Evolutionary conservation across 92 coral and sea anemone genomes (phyloP).

Genomic region (Muricea muricata): DNA sequence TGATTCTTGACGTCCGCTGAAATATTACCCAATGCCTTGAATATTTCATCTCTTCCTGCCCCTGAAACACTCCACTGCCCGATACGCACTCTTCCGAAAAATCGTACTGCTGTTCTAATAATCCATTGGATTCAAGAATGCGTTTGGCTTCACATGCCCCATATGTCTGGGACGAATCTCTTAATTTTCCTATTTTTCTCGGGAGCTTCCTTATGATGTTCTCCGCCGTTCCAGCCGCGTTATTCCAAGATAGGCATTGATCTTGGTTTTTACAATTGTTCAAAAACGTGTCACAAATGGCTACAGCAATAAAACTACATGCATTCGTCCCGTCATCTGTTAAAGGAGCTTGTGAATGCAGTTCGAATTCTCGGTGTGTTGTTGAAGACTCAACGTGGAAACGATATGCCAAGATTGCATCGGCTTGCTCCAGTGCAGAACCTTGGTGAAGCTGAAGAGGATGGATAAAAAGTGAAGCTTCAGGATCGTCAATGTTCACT

Average conservation of each 20-base stretch:
- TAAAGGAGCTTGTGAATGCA: not conserved
- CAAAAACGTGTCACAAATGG: not conserved
- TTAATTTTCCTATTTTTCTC: not conserved
- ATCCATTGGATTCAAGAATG: not conserved
- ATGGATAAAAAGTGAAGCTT: not conserved
- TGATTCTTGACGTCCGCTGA: not conserved
- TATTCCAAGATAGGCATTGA: not conserved
- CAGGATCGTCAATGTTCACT: not conserved
- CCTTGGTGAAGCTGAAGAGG: not conserved
- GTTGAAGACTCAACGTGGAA: too few relatives aligned
- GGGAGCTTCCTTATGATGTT: not conserved
- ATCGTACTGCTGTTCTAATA: not conserved
- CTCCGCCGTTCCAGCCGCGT: not conserved
- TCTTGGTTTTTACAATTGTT: not conserved
- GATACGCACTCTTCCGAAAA: conserved; percentile 39
- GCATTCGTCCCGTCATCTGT: not conserved
- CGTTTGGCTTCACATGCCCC: conserved; percentile 14
- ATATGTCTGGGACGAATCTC: not conserved
- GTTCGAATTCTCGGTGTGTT: not conserved
- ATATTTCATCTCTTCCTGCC: conserved; percentile 7
- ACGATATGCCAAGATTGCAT: not conserved
- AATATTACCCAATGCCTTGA: not conserved
- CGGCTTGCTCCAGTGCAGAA: not conserved
- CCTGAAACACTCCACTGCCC: conserved; percentile 16
- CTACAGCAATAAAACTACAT: not conserved